Conservation (phyloP, 2,888 invertebrate species). For the Corbicula japonica region DNA sequence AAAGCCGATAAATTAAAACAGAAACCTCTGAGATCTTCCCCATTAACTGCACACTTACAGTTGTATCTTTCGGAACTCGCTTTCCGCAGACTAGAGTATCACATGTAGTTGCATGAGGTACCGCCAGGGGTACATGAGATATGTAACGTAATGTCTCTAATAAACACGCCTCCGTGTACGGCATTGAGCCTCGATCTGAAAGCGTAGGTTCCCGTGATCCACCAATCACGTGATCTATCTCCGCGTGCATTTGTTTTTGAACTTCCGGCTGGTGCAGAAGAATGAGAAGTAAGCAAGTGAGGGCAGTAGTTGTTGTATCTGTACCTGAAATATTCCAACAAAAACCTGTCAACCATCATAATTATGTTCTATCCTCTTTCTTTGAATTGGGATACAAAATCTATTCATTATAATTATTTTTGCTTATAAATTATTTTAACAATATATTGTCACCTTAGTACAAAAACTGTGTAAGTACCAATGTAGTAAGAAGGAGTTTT, state of each 20-base stretch:
- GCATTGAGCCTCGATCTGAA: conserved; percentile 64
- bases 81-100: conserved; percentile 72
- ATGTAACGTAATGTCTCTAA: conserved; percentile 69
- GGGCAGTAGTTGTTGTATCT: conserved; percentile 81
- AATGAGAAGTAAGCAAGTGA: conserved; percentile 78
- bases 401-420: no score
- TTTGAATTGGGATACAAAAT: no score
- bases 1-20: no score
- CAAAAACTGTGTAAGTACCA: no score
- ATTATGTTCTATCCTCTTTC: no score
- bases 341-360: no score
- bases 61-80: conserved; percentile 72
- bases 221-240: conserved; percentile 70
- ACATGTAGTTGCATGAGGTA: conserved; percentile 75
- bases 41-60: conserved; percentile 73
- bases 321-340: conserved; percentile 79
- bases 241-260: conserved; percentile 73
- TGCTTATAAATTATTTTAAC: no score
- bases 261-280: conserved; percentile 76
- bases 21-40: no score
- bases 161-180: conserved; percentile 63
- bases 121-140: conserved; percentile 79
- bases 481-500: no score
- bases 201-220: conserved; percentile 60
- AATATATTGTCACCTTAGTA: no score